phyloP scores from a whole-genome alignment of 2,888 invertebrate species.

The Netelia inedita region DNA sequence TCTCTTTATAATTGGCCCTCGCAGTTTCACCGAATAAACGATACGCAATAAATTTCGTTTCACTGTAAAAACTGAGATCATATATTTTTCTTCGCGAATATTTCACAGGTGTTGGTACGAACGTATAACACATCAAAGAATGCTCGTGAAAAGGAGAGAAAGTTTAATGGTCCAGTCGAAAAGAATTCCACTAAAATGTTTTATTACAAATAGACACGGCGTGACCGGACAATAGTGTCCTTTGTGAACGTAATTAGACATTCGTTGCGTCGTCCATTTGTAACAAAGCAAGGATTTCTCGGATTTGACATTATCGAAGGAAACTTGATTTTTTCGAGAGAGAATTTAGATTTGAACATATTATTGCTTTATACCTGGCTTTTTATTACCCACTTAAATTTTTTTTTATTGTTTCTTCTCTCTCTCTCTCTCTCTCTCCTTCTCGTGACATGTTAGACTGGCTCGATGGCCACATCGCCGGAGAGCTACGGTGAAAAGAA shows the following conservation, averaged over 20 bases:
- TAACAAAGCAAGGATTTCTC: background rate
- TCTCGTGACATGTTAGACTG: background rate
- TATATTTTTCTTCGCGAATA: conserved; percentile 16
- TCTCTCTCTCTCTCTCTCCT: background rate
- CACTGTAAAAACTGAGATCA: background rate
- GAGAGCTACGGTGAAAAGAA: conserved; percentile 19
- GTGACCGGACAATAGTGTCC: conserved; percentile 33
- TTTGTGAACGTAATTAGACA: conserved; percentile 27
- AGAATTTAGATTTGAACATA: background rate
- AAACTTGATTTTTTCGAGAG: background rate
- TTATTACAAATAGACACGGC: conserved; percentile 25
- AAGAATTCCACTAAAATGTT: conserved; percentile 41
- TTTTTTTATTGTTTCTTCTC: background rate
- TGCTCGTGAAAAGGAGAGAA: background rate
- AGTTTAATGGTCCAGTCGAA: background rate
- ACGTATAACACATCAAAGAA: background rate
- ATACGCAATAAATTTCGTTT: background rate
- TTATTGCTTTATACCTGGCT: background rate
- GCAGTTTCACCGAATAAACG: background rate
- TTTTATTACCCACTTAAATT: background rate
- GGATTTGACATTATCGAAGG: no score
- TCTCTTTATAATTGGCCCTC: conserved; percentile 18
- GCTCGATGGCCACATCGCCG: background rate
- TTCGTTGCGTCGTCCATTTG: background rate
- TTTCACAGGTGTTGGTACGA: background rate